Base-by-base conservation (phyloP, 2,113 vertebrate genomes). In the Tragelaphus scriptus region DNA sequence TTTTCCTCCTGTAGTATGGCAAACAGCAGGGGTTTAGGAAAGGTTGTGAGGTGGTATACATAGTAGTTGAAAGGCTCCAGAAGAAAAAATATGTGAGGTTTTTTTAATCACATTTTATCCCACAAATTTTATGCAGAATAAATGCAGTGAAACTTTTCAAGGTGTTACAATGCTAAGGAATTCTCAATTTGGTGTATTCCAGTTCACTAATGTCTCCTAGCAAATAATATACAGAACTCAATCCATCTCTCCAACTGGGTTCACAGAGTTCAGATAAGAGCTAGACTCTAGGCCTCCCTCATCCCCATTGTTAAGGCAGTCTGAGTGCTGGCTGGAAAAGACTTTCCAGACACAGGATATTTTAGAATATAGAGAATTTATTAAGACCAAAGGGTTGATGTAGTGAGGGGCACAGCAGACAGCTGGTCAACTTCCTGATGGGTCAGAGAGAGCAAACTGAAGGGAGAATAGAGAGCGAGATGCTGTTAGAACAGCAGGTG, bases 21-120 rank as follows among this genome's bases (percentile, higher is more conserved):
- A 25, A 51, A 55, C 7, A 44, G 1, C 30, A 91, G n/a, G 6
- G 2, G 6, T 79, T 93, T 80, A 81, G 2, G 5, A 81, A 8
- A 77, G 14, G 4, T 13, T 4, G 1, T 63, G 58, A 25, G 1
- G 0, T 15, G 4, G 13, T 47, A 12, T 28, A 36, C 2, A 13
- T 47, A 44, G 17, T 28, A 88, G 17, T 91, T 88, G 77, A 94
- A 88, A 7, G 2, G 10, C 30, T 59, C 3, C 2, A 75, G 44
- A 87, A 15, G 32, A 51, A 49, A 86, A 75, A 65, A 53, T 6
- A 23, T 4, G 16, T 30, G 14, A 15, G 1, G 0, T 44, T 44
- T 2, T 79, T 95, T 71, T 63, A 1, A 53, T 86, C 11, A 93
- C 85, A 71, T 53, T 75, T 71, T 65, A 53, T n/a, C 5, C 40